phyloP scores from a whole-genome alignment of 2,797 vertebrate species.

The Apodemus agrarius region DNA sequence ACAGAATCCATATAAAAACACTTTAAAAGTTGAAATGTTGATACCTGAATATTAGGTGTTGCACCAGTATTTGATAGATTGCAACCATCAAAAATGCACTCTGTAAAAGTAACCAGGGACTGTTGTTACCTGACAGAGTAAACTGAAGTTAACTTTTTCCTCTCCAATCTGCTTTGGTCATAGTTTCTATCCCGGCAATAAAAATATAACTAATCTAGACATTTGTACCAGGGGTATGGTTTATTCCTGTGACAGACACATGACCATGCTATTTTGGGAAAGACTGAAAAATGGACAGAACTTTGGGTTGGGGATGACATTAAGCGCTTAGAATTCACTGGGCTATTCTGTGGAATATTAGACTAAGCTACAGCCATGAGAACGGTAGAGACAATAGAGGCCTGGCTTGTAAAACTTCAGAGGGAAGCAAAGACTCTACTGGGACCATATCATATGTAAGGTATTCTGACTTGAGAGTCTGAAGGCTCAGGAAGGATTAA shows the following conservation, averaged over 20 bases:
- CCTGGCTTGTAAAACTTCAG: neutral
- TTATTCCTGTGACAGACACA: neutral
- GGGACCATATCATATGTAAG: neutral
- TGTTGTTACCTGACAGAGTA: too few relatives aligned
- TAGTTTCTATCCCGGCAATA: neutral
- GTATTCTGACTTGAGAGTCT: neutral
- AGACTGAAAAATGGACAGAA: neutral
- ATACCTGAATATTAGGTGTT: slow-evolving; percentile 8
- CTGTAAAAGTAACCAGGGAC: neutral
- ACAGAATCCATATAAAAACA: neutral
- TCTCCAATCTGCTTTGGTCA: neutral
- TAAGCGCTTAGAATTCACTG: neutral
- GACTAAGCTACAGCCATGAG: neutral
- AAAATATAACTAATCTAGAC: too few relatives aligned
- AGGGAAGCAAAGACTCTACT: too few relatives aligned
- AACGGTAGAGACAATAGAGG: neutral
- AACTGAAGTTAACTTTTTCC: neutral
- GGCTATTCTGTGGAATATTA: neutral
- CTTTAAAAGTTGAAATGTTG: neutral
- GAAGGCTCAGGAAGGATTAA: neutral
- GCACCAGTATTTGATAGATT: neutral
- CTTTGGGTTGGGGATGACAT: neutral
- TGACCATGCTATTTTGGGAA: neutral
- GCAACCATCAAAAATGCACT: neutral
- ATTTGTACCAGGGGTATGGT: neutral